These are phyloP conservation scores for Apamea monoglypha DNA, from an alignment of 2,888 invertebrate genomes.

Conservation along the genomic window DNA sequence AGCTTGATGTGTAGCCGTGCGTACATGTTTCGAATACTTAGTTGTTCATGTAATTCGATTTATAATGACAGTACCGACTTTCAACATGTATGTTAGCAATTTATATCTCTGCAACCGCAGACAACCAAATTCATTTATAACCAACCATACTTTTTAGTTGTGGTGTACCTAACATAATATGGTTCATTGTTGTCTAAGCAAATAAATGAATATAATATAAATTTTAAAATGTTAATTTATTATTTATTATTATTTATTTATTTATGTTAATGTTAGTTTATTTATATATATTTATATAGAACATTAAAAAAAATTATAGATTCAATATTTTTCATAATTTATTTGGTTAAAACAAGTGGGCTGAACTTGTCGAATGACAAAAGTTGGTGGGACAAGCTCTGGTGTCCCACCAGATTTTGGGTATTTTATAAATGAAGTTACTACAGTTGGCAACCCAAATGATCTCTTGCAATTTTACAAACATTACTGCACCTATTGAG, in stretches of 20 bases:
- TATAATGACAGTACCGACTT: not conserved
- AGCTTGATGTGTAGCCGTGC: too few species aligned
- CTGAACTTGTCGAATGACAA: not conserved
- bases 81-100: not conserved
- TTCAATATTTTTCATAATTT: not conserved
- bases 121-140: not conserved
- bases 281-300: too few species aligned
- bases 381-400: not conserved
- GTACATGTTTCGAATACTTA: conserved; percentile 5
- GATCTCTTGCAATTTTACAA: not conserved
- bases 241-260: too few species aligned
- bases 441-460: not conserved
- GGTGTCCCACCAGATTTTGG: not conserved
- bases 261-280: too few species aligned
- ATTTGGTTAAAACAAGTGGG: not conserved
- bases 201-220: too few species aligned
- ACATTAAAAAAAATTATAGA: not conserved
- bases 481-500: not conserved
- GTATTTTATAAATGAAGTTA: not conserved
- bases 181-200: too few species aligned
- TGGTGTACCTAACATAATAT: too few species aligned
- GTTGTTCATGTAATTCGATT: not conserved
- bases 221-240: too few species aligned
- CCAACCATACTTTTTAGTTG: too few species aligned
- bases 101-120: not conserved